Evolutionary conservation across 1,140 invertebrate species (phyloP).

Genomic region (Brachionus plicatilis): DNA sequence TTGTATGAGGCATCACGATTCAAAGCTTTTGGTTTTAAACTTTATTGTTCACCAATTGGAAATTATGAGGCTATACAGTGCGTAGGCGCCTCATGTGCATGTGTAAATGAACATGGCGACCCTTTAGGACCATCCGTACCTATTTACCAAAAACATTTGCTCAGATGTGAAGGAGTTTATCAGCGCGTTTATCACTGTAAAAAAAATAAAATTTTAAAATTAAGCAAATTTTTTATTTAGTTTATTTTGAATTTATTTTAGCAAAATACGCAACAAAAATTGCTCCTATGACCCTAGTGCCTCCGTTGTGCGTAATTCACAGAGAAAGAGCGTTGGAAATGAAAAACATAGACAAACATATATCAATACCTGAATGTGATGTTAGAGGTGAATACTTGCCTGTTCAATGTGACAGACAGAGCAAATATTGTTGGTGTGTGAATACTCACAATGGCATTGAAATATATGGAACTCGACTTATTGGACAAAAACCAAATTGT

Average conservation of each 20-base stretch:
- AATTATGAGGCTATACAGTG: constrained; percentile 39
- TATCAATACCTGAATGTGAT: constrained; percentile 39
- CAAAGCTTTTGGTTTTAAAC: not conserved
- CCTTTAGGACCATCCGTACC: constrained; percentile 26
- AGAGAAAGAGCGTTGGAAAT: constrained; percentile 24
- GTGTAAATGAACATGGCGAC: constrained; percentile 35
- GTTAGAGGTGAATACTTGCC: constrained; percentile 1
- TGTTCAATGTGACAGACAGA: constrained; percentile 34
- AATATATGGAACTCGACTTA: not conserved
- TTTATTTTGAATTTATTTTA: not conserved
- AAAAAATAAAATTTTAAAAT: not conserved
- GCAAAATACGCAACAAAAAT: not conserved
- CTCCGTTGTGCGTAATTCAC: constrained; percentile 18
- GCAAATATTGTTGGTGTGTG: constrained; percentile 38
- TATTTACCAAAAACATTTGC: constrained; percentile 14
- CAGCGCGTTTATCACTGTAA: constrained; percentile 19
- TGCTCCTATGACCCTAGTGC: not conserved
- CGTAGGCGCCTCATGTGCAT: constrained; percentile 12
- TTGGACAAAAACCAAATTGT: constrained; percentile 21
- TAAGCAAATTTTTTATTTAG: not conserved
- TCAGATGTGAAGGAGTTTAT: constrained; percentile 39
- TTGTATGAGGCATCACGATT: constrained; percentile 3
- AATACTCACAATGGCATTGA: constrained; percentile 31
- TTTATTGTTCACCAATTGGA: constrained; percentile 19
- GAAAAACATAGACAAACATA: not conserved